A percentile compares a stretch with the other conserved stretches of the same genome.
phyloP scores from a whole-genome alignment of 2,888 invertebrate species.

The Mythimna lalbum region DNA sequence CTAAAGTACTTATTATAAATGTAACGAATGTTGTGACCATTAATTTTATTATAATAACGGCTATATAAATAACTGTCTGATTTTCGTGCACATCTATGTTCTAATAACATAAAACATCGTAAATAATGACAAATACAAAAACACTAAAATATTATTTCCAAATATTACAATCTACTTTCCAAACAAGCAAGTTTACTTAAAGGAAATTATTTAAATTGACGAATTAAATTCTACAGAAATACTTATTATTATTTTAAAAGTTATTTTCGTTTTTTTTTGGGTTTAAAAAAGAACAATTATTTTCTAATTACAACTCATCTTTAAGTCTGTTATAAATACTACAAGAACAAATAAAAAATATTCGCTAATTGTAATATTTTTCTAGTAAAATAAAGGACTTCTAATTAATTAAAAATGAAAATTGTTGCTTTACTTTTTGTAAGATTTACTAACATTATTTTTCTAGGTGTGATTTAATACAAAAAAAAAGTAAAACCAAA shows the following conservation, averaged over 20 bases:
- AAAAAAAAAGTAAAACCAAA: too few relatives aligned
- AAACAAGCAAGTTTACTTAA: slow-evolving; percentile 9
- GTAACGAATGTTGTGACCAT: not conserved
- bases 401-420: not conserved
- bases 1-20: not conserved
- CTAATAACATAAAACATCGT: slow-evolving; percentile 1
- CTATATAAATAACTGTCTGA: not conserved
- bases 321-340: not conserved
- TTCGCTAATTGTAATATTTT: not conserved
- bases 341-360: slow-evolving; percentile 13
- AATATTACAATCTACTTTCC: slow-evolving; percentile 15
- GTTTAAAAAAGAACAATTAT: not conserved
- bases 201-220: slow-evolving; percentile 36
- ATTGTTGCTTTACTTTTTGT: not conserved
- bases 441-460: not conserved
- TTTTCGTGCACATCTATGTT: slow-evolving; percentile 8
- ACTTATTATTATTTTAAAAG: not conserved
- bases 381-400: slow-evolving; percentile 6
- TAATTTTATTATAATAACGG: not conserved
- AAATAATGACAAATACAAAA: slow-evolving; percentile 11
- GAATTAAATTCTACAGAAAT: slow-evolving; percentile 31
- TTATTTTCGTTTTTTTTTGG: not conserved
- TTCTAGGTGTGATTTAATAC: not conserved
- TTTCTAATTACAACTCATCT: not conserved
- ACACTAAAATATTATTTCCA: slow-evolving; percentile 3